Evolutionary conservation across 2,113 vertebrate genomes (phyloP), one percentile per base, ranked within the genome.

Genomic region (Cynocephalus volans): DNA sequence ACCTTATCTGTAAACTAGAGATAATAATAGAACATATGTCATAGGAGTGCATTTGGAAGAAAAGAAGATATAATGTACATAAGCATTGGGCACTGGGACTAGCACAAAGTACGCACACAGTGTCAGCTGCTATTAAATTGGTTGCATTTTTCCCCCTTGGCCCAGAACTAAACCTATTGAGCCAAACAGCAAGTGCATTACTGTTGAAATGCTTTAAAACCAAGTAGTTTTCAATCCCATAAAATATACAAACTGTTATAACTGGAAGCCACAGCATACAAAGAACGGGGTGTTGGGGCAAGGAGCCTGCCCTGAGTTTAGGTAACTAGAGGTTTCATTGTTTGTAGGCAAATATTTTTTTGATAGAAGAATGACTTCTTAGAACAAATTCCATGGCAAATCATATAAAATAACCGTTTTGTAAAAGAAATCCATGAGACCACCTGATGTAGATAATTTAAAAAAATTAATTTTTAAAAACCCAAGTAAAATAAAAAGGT

Each of bases 81-180:
- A 26, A 23, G 45, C 50, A 5, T 17, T 33, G 6, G 31, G 75
- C 62, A 7, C 23, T 13, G 28, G 11, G 41, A 65, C 64, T 45
- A 36, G 65, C 60, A n/a, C 2, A 60, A 41, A 80, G 31, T 58
- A 41, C 3, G 4, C 24, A 9, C 9, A 31, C 0, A 3, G 23
- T 72, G 15, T 67, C 36, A 45, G 36, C 65, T 88, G 2, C 91
- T 88, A 92, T n/a, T 90, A 36, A 54, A 80, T 31, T 36, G 48
- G 69, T 91, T n/a, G 33, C 14, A 50, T 18, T 64, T 17, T 76
- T 13, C 60, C 50, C 65, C 50, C 54, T 91, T 76, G 75, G 80
- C 80, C 67, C 48, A 82, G 48, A 77, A 87, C 19, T 64, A 85
- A 92, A 84, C 24, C 52, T 73, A 75, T 23, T 75, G 90, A 72